Conservation (phyloP, 2,113 vertebrate species). For the Lonchura striata region DNA sequence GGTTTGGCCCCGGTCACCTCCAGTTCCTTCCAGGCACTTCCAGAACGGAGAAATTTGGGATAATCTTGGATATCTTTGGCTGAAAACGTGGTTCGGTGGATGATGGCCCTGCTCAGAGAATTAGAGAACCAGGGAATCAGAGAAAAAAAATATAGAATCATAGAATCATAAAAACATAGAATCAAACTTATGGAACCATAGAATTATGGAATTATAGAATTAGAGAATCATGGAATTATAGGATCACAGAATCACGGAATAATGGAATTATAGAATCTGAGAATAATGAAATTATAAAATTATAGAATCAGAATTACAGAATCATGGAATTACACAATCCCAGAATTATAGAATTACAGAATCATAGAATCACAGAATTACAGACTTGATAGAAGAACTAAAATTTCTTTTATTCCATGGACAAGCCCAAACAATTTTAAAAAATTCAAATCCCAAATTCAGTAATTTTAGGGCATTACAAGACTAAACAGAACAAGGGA, state of each 20-base stretch:
- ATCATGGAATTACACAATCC: fast-evolving
- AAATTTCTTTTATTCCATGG: not conserved
- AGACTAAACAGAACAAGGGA: not conserved
- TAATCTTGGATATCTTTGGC: not conserved
- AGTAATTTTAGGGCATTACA: fast-evolving
- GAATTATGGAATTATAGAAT: not conserved
- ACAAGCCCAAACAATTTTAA: not conserved
- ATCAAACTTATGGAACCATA: not conserved
- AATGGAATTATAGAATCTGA: fast-evolving
- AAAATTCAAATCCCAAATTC: not conserved
- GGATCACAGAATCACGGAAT: fast-evolving
- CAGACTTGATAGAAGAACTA: not conserved
- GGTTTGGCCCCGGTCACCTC: not conserved
- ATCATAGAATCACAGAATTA: not conserved
- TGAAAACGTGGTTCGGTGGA: not conserved
- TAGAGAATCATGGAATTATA: fast-evolving
- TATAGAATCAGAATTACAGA: fast-evolving
- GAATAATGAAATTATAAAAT: fast-evolving
- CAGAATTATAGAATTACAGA: fast-evolving
- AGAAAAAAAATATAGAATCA: not conserved
- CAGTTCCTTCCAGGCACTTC: not conserved
- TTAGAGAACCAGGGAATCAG: not conserved
- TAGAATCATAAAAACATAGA: not conserved
- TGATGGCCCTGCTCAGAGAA: not conserved
- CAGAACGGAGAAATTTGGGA: not conserved